phyloP scores from a whole-genome alignment of 2,888 invertebrate genomes.

The Napeogenes inachia region DNA sequence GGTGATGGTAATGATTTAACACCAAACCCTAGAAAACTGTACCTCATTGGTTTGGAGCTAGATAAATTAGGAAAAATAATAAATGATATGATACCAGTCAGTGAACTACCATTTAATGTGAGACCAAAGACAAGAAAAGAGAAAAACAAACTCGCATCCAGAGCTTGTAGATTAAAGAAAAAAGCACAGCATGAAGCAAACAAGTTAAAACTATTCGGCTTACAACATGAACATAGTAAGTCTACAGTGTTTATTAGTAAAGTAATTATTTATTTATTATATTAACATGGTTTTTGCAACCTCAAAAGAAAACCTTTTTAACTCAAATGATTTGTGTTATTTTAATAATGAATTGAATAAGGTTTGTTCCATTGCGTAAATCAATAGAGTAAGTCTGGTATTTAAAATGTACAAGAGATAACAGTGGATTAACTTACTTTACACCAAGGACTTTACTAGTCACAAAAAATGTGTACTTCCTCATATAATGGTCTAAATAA shows the following conservation, averaged over 20 bases:
- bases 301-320: no score
- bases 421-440: no score
- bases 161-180: constrained; percentile 97
- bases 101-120: constrained; percentile 92
- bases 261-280: background rate
- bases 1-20: constrained; percentile 98
- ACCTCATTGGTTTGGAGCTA: constrained; percentile 93
- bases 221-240: constrained; percentile 97
- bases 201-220: constrained; percentile 94
- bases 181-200: constrained; percentile 99
- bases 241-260: constrained; percentile 32
- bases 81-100: constrained; percentile 96
- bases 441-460: no score
- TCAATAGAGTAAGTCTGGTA: no score
- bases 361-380: no score
- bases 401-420: no score
- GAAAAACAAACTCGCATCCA: constrained; percentile 97
- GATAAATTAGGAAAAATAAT: constrained; percentile 94
- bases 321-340: no score
- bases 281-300: background rate
- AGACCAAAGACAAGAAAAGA: constrained; percentile 96
- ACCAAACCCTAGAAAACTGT: constrained; percentile 94
- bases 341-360: no score
- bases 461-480: background rate
- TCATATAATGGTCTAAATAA: background rate